phyloP scores from a whole-genome alignment of 2,113 vertebrate genomes.

The Hypomesus transpacificus region DNA sequence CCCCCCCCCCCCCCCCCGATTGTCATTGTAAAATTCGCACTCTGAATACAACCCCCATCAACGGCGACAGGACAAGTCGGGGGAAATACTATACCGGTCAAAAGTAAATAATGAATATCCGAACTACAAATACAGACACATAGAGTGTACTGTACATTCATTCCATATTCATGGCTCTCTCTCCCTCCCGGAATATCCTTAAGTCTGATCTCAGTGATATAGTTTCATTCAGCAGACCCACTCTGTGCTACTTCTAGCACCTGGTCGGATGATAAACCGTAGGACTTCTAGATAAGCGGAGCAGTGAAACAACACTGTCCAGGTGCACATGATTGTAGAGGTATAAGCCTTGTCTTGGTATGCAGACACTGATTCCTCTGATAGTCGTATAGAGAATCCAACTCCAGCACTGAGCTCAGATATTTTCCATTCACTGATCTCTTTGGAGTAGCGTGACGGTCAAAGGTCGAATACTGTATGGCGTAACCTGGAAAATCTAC shows the following conservation, averaged over 20 bases:
- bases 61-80: too few species aligned
- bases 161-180: background rate
- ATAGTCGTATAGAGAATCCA: constrained; percentile 56
- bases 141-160: too few species aligned
- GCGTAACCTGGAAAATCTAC: too few species aligned
- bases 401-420: constrained; percentile 59
- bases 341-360: constrained; percentile 64
- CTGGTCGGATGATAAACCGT: constrained; percentile 64
- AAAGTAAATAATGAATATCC: constrained; percentile 5
- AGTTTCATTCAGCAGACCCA: constrained; percentile 51
- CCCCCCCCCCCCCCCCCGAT: too few species aligned
- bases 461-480: too few species aligned
- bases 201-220: constrained; percentile 56
- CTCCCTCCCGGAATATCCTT: constrained; percentile 35
- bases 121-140: constrained; percentile 26
- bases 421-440: constrained; percentile 65
- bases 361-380: constrained; percentile 65
- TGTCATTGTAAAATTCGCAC: too few species aligned
- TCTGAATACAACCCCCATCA: too few species aligned
- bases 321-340: constrained; percentile 66
- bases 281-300: constrained; percentile 59
- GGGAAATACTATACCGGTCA: too few species aligned
- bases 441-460: background rate
- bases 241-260: constrained; percentile 64
- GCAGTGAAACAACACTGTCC: constrained; percentile 64